These are phyloP conservation scores for Mionectes macconnelli DNA, from an alignment of 2,113 vertebrate species.

Conservation along the genomic window DNA sequence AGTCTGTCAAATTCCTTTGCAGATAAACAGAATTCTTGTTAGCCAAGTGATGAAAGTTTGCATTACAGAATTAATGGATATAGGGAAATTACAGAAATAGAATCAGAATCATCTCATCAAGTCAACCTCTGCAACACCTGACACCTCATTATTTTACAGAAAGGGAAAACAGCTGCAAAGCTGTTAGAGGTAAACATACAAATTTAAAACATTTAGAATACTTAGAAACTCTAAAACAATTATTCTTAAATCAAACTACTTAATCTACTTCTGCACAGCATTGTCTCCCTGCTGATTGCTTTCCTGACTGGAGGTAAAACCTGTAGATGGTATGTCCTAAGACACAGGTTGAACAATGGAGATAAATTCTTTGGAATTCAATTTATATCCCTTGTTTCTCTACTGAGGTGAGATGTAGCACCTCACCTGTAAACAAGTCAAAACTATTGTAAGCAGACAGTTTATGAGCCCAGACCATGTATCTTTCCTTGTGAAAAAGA, in stretches of 20 bases:
- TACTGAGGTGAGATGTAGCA: background rate
- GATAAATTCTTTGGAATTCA: background rate
- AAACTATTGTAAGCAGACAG: background rate
- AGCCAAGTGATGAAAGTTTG: background rate
- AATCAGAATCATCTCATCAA: constrained; percentile 23
- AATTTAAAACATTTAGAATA: background rate
- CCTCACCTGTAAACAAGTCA: background rate
- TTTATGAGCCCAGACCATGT: background rate
- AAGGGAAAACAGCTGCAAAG: constrained; percentile 1
- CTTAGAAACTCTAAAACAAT: background rate
- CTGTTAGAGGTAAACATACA: background rate
- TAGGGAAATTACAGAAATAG: background rate
- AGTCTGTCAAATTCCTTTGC: background rate
- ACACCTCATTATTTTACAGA: constrained; percentile 24
- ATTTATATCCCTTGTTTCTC: background rate
- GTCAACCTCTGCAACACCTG: background rate
- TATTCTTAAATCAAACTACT: background rate
- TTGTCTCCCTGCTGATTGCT: background rate
- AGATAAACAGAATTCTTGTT: constrained; percentile 36
- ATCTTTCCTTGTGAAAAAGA: background rate
- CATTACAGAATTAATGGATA: background rate
- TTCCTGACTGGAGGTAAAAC: background rate
- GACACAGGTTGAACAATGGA: background rate
- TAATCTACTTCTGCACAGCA: background rate
- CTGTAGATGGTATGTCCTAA: background rate